Evolutionary conservation across 2,113 vertebrate species (phyloP).

Genomic region (Ailurus styani): DNA sequence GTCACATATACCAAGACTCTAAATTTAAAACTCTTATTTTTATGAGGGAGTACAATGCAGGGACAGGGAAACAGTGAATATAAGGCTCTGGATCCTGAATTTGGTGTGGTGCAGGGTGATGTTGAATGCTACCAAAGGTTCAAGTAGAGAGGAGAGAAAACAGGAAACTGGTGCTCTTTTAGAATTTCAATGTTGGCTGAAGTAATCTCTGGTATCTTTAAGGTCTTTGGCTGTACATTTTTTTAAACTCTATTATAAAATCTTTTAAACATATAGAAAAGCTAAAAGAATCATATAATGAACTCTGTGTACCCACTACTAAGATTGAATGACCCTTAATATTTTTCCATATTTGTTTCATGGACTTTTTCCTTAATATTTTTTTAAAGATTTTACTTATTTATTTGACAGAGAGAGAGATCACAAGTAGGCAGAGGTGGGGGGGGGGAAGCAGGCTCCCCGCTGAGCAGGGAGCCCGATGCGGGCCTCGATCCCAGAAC

Average conservation of each 20-base stretch:
- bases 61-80: not conserved
- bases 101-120: not conserved
- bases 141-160: constrained; percentile 8
- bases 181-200: constrained; percentile 18
- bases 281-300: not conserved
- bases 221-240: not conserved
- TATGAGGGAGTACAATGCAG: not conserved
- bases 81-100: not conserved
- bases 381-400: not conserved
- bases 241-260: not conserved
- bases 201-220: not conserved
- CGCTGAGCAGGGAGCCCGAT: too few species aligned
- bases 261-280: not conserved
- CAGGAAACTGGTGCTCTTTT: not conserved
- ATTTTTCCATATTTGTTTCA: constrained; percentile 3
- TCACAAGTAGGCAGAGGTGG: too few species aligned
- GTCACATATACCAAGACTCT: not conserved
- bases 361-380: not conserved
- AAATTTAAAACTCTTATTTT: not conserved
- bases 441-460: too few species aligned
- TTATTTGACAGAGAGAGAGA: too few species aligned
- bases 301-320: not conserved
- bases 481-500: too few species aligned
- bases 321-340: not conserved
- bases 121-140: not conserved